Conservation (phyloP, 2,113 vertebrate genomes). For the Lontra canadensis region DNA sequence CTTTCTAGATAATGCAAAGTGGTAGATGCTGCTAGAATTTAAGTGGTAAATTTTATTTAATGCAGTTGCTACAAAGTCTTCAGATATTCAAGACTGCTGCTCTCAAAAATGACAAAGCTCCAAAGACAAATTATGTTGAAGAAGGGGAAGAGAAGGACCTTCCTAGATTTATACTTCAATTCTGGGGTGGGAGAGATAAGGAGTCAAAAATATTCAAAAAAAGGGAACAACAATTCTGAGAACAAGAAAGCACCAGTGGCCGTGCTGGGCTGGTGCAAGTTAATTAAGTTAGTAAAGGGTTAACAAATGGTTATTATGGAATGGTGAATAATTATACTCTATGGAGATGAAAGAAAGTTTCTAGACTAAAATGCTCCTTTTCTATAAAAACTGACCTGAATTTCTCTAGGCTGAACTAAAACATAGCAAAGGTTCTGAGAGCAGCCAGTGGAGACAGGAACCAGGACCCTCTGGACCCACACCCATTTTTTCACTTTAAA, state of each 20-base stretch:
- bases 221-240: conserved; percentile 15
- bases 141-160: background rate
- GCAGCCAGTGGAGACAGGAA: background rate
- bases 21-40: conserved; percentile 11
- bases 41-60: conserved; percentile 39
- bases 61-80: background rate
- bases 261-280: background rate
- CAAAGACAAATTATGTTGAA: conserved; percentile 19
- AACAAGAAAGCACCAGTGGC: background rate
- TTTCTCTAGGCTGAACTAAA: conserved; percentile 41
- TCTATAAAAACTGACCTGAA: conserved; percentile 43
- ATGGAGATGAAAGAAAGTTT: conserved; percentile 46
- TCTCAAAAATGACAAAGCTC: conserved; percentile 27
- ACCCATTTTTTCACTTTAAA: conserved; percentile 39
- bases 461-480: background rate
- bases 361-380: conserved; percentile 38
- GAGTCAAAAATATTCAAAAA: conserved; percentile 26
- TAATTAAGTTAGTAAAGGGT: conserved; percentile 31
- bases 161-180: conserved; percentile 36
- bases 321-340: conserved; percentile 23
- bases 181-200: background rate
- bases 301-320: conserved; percentile 44
- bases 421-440: conserved; percentile 20
- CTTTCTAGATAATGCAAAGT: conserved; percentile 30
- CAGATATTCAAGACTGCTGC: background rate